These are phyloP conservation scores for Platycercus adscitus DNA, from an alignment of 2,113 vertebrate genomes.

Conservation along the genomic window DNA sequence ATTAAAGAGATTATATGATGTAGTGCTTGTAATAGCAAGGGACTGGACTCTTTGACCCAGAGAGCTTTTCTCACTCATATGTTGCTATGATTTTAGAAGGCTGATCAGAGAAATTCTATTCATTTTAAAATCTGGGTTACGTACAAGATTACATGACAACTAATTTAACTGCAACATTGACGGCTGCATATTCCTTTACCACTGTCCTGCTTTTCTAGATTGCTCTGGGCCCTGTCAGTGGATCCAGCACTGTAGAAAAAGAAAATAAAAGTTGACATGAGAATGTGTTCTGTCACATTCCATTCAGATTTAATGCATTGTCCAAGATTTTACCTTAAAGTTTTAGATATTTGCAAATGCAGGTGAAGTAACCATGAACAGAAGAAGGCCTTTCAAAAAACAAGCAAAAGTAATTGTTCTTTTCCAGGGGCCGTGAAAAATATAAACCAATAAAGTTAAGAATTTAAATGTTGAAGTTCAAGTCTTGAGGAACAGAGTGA, in stretches of 20 bases:
- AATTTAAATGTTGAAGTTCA: neutral
- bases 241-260: neutral
- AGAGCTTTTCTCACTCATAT: neutral
- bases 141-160: neutral
- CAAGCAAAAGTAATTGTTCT: neutral
- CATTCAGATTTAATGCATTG: neutral
- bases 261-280: neutral
- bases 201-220: neutral
- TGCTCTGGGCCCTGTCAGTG: neutral
- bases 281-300: neutral
- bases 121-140: neutral
- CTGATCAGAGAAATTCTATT: neutral
- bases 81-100: neutral
- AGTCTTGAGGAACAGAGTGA: neutral
- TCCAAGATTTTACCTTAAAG: neutral
- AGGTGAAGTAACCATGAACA: neutral
- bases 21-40: neutral
- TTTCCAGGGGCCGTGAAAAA: neutral
- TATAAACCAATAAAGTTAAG: neutral
- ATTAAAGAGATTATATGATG: neutral
- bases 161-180: neutral
- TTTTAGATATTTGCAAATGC: neutral
- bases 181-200: neutral
- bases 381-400: neutral
- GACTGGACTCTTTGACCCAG: neutral